phyloP scores from a whole-genome alignment of 2,888 invertebrate genomes.

The Fabriciana adippe region DNA sequence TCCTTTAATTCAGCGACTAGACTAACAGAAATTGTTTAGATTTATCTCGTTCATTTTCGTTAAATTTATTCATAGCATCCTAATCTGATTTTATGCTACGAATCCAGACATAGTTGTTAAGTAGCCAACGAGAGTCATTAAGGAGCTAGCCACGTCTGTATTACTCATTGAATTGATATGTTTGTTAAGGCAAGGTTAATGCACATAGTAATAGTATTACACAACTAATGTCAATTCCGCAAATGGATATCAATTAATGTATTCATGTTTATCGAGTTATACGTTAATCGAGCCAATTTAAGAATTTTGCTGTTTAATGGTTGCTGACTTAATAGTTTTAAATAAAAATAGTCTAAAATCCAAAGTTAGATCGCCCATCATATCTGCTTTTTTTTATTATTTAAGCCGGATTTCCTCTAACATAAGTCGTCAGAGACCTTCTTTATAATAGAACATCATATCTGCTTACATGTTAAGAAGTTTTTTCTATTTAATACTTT shows the following conservation, averaged over 20 bases:
- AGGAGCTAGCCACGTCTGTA: slow-evolving; percentile 25
- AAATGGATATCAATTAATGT: background rate
- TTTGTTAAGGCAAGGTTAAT: background rate
- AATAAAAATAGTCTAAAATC: too few species aligned
- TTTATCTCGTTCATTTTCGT: slow-evolving; percentile 3
- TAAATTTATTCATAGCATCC: slow-evolving; percentile 24
- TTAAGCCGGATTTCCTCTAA: too few species aligned
- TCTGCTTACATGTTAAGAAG: too few species aligned
- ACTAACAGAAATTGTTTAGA: slow-evolving; percentile 12
- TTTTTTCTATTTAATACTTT: too few species aligned
- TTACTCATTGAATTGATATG: slow-evolving; percentile 12
- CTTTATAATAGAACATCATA: too few species aligned
- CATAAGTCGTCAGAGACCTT: too few species aligned
- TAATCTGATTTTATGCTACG: slow-evolving; percentile 39
- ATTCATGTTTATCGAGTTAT: too few species aligned
- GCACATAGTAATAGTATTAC: background rate
- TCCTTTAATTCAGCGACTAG: background rate
- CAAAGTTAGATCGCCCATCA: too few species aligned
- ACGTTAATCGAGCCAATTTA: too few species aligned
- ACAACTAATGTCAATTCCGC: background rate
- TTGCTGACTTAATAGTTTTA: too few species aligned
- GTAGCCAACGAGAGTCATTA: slow-evolving; percentile 40
- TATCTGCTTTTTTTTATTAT: too few species aligned
- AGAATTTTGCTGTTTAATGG: too few species aligned
- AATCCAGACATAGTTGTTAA: slow-evolving; percentile 41